These are phyloP conservation scores for Zelostemma sp. DNA, from an alignment of 1,140 invertebrate genomes.

Conservation along the genomic window DNA sequence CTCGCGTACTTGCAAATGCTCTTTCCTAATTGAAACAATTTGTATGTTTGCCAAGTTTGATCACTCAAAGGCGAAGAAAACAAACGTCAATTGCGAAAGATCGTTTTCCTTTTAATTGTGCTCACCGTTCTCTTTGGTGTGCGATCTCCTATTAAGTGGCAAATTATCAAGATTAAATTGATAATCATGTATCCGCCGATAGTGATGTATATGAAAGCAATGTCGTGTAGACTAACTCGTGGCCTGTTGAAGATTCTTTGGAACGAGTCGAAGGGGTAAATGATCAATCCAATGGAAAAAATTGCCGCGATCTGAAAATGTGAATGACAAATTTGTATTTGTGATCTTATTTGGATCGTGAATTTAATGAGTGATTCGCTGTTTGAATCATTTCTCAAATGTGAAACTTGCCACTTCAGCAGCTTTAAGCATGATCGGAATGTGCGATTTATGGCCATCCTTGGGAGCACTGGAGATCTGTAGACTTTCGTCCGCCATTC, in stretches of 20 bases:
- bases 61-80: no score
- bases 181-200: slow-evolving; percentile 75
- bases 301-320: slow-evolving; percentile 66
- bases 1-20: no score
- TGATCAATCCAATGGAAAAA: slow-evolving; percentile 71
- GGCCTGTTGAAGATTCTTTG: slow-evolving; percentile 56
- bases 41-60: no score
- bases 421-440: slow-evolving; percentile 62
- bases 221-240: slow-evolving; percentile 69
- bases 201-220: slow-evolving; percentile 72
- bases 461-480: slow-evolving; percentile 59
- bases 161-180: slow-evolving; percentile 74
- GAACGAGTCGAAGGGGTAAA: slow-evolving; percentile 71
- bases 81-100: no score
- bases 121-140: slow-evolving; percentile 75
- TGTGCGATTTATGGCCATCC: slow-evolving; percentile 57
- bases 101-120: no score
- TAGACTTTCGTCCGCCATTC: slow-evolving; percentile 66
- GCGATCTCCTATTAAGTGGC: slow-evolving; percentile 74
- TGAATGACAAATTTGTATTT: no score
- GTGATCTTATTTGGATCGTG: no score
- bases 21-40: no score
- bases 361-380: no score
- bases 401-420: slow-evolving; percentile 65
- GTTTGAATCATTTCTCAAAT: not conserved